A percentile compares a stretch with the other conserved stretches of the same genome.
Conservation (phyloP, 2,888 invertebrate genomes). For the Agapetus fuscipes region DNA sequence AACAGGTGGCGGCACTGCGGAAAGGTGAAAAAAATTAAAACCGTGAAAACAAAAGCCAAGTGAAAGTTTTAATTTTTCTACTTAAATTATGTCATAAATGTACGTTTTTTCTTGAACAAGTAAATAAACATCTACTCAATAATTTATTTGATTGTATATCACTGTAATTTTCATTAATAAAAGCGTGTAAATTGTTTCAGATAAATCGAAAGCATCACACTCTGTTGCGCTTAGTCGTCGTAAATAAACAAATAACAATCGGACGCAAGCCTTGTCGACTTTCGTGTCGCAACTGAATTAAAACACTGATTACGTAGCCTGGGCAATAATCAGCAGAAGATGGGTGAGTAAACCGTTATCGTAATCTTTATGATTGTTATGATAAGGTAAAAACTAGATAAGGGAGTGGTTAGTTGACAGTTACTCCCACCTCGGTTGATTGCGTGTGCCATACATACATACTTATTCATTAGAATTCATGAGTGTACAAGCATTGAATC, state of each 20-base stretch:
- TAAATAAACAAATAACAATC: slow-evolving; percentile 12
- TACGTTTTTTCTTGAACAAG: too few relatives aligned
- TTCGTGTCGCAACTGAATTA: background rate
- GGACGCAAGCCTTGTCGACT: slow-evolving; percentile 7
- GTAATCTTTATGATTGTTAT: slow-evolving; percentile 2
- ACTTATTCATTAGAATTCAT: slow-evolving; percentile 1
- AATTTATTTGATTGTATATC: too few relatives aligned
- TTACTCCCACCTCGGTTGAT: slow-evolving; percentile 7
- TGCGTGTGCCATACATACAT: slow-evolving; percentile 1
- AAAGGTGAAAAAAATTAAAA: too few relatives aligned
- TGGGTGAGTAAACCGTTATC: slow-evolving; percentile 11
- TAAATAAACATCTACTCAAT: too few relatives aligned
- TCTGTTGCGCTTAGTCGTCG: too few relatives aligned
- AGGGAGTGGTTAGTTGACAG: slow-evolving; percentile 15
- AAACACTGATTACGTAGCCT: slow-evolving; percentile 11
- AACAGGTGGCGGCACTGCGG: too few relatives aligned
- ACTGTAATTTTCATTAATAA: too few relatives aligned
- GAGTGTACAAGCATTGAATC: slow-evolving; percentile 7
- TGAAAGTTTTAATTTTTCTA: too few relatives aligned
- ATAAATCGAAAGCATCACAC: too few relatives aligned
- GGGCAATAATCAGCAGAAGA: slow-evolving; percentile 10
- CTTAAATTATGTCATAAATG: too few relatives aligned
- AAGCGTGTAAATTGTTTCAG: too few relatives aligned
- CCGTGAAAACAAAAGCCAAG: too few relatives aligned
- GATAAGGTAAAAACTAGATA: slow-evolving; percentile 6